Conservation (phyloP, 30 jellyfish, hydroid and myxozoan genomes). For the Chrysaora quinquecirrha region DNA sequence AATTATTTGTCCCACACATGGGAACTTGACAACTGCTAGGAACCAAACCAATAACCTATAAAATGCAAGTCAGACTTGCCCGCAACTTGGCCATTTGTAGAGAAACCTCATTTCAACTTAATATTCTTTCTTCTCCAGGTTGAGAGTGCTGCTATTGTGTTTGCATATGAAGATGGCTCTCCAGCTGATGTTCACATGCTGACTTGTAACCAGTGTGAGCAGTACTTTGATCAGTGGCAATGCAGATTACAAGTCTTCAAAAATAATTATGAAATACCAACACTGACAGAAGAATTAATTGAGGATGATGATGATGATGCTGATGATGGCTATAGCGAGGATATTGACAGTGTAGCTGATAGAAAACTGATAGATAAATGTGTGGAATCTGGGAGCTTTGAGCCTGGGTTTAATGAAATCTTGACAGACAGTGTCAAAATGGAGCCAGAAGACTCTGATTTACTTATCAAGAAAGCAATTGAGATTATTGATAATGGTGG, state of each 20-base stretch:
- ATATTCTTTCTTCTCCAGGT: no score
- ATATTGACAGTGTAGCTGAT: background rate
- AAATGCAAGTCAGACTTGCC: no score
- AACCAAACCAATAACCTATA: no score
- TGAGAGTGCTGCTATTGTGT: constrained; percentile 53
- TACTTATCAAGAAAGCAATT: background rate
- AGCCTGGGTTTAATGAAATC: background rate
- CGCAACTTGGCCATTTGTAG: no score
- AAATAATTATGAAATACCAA: background rate
- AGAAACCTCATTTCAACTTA: no score
- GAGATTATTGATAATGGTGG: no score
- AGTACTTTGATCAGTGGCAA: constrained; percentile 53
- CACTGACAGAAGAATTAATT: no score
- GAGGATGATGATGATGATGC: background rate
- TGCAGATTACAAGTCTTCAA: constrained; percentile 43
- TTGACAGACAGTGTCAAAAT: background rate
- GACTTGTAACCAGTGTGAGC: constrained; percentile 31
- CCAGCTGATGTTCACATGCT: constrained; percentile 53
- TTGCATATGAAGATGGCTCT: constrained; percentile 41
- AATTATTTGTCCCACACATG: no score
- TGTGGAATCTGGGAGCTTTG: background rate
- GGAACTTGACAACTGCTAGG: no score
- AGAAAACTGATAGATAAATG: background rate
- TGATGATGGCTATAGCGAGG: background rate
- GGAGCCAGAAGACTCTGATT: background rate